Base-by-base conservation (phyloP, 2,888 invertebrate genomes). In the Torymus tubicola region DNA sequence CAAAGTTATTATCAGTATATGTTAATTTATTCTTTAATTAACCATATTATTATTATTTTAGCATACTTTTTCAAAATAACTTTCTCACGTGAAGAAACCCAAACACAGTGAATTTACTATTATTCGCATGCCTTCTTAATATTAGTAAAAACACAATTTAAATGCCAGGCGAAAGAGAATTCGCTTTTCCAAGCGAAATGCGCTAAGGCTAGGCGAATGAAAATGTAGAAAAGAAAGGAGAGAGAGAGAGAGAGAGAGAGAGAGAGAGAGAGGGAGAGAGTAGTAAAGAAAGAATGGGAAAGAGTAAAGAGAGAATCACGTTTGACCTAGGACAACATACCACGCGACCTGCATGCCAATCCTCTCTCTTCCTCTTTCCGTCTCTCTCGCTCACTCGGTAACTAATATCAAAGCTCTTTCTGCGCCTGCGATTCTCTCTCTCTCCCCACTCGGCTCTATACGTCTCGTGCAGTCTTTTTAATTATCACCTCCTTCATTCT, bases 301-400 rank as follows among this genome's bases (percentile, higher is more conserved):
- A 77, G 84, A 82, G 83, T 84, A 86, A 73, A 64, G 76, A 80
- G 85, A 87, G 87, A 87, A 88, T 88, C 87, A 88, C 87, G 89
- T 88, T 84, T 84, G 90, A 90, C 90, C 90, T 90, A 90, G 89
- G 89, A 88, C 89, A 90, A 90, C 88, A 87, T 86, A 87, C 89
- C 87, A 87, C 88, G 88, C 88, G 89, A 90, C 88, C 88, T 90
- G 90, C 89, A 90, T 90, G 89, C 89, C 89, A 89, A 89, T 89
- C 89, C 87, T 85, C 84, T 85, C 85, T 88, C 87, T 87, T 79
- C 78, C 82, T 84, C 85, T 81, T 78, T 82, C 81, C 80, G 80
- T 82, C 83, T 81, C 82, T 81, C 79, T 81, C 82, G 71, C 81
- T 80, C 77, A 80, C 80, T 82, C 81, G 79, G 81, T 81, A 65